Conservation (phyloP, 2,888 invertebrate species). For the Oligia strigilis region DNA sequence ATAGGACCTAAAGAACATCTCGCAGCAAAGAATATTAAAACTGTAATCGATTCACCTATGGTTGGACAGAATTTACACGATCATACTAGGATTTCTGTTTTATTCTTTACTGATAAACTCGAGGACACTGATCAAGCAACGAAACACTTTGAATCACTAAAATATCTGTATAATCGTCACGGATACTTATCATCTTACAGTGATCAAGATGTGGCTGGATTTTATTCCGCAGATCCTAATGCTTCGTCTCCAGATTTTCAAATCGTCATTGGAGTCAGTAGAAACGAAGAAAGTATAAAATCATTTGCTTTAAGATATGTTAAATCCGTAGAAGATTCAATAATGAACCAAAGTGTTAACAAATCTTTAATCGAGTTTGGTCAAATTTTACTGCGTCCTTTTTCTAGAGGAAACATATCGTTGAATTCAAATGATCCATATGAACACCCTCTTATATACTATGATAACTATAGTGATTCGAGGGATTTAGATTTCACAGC, state of each 20-base stretch:
- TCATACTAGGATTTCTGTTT: constrained; percentile 39
- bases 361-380: constrained; percentile 32
- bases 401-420: constrained; percentile 55
- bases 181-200: constrained; percentile 38
- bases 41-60: constrained; percentile 50
- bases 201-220: constrained; percentile 8
- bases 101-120: constrained; percentile 33
- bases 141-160: constrained; percentile 34
- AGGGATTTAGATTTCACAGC: constrained; percentile 45
- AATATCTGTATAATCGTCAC: constrained; percentile 50
- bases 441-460: constrained; percentile 74
- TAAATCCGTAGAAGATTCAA: constrained; percentile 47
- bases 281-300: constrained; percentile 25
- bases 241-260: constrained; percentile 47
- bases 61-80: constrained; percentile 62
- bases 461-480: constrained; percentile 45
- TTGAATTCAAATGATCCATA: constrained; percentile 61
- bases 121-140: constrained; percentile 1
- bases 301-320: constrained; percentile 32
- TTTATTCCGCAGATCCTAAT: constrained; percentile 32
- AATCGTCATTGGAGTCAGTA: background rate
- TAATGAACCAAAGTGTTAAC: constrained; percentile 46
- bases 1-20: constrained; percentile 59
- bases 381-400: constrained; percentile 33
- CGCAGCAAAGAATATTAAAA: constrained; percentile 21